Conservation (phyloP, 2,797 vertebrate species). For the Cyclopterus lumpus region DNA sequence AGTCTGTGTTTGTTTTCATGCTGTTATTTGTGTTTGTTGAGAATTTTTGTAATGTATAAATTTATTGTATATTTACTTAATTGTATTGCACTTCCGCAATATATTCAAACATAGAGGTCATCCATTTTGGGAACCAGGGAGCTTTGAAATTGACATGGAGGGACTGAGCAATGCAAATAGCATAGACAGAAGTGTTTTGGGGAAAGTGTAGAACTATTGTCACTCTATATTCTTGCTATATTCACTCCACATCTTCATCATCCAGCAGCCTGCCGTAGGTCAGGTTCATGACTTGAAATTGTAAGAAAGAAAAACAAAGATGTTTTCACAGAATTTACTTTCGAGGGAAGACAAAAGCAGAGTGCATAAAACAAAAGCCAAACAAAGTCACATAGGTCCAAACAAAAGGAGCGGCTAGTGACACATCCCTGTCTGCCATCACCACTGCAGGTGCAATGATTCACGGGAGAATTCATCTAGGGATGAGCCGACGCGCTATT, state of each 20-base stretch:
- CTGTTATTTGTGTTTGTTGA: neutral
- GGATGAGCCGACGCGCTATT: conserved; percentile 70
- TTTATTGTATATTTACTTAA: neutral
- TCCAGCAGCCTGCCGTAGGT: neutral
- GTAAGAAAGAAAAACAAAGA: conserved; percentile 8
- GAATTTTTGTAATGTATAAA: neutral
- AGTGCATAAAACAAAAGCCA: neutral
- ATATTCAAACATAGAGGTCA: neutral
- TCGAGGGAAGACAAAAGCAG: neutral
- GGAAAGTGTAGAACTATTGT: conserved; percentile 1
- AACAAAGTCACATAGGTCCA: conserved; percentile 52
- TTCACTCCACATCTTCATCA: neutral
- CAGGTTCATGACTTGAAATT: neutral
- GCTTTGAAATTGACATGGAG: neutral
- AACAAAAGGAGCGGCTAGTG: conserved; percentile 53
- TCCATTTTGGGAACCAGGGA: neutral
- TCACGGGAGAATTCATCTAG: conserved; percentile 78
- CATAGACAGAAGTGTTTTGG: neutral
- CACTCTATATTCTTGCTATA: neutral
- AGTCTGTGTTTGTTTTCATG: neutral
- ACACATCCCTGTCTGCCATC: conserved; percentile 63
- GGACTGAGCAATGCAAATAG: neutral
- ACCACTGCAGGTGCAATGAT: conserved; percentile 78
- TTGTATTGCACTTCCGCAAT: neutral
- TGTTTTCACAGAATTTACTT: neutral